Percentiles rank a stretch among this genome's conserved stretches.
phyloP scores from a whole-genome alignment of 1,140 invertebrate species.

The Meloidogyne chitwoodi region DNA sequence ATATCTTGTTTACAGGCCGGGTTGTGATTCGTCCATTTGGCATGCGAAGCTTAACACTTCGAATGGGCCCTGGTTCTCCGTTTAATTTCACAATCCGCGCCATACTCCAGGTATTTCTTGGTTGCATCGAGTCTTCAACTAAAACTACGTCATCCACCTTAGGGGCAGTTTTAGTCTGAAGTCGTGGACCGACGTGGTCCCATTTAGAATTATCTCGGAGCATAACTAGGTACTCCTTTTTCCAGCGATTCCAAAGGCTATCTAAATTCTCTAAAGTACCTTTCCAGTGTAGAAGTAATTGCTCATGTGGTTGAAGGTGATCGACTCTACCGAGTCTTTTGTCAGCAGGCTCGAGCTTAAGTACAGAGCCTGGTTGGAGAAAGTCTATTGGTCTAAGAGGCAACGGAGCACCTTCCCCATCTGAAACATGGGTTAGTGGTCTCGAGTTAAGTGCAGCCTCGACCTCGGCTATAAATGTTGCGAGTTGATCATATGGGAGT shows the following conservation, averaged over 20 bases:
- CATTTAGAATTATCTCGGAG: not conserved
- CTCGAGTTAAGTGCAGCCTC: no score
- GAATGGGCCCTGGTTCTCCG: not conserved
- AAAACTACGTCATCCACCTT: not conserved
- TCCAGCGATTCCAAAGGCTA: no score
- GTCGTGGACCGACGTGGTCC: not conserved
- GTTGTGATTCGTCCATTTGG: not conserved
- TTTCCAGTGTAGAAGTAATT: not conserved
- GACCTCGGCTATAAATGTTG: no score
- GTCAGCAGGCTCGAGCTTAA: not conserved
- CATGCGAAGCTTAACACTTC: not conserved
- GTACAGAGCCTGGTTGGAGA: not conserved
- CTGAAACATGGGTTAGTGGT: no score
- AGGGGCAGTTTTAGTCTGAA: not conserved
- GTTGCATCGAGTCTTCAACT: not conserved
- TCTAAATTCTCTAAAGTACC: not conserved
- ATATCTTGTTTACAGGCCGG: not conserved
- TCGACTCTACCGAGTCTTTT: not conserved
- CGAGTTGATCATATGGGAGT: conserved; percentile 39
- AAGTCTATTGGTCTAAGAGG: not conserved
- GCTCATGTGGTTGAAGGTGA: not conserved
- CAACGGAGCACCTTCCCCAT: no score
- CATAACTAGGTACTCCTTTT: not conserved
- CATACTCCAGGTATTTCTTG: not conserved
- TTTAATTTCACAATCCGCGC: not conserved